Evolutionary conservation across 2,888 invertebrate species (phyloP).

Genomic region (Lepas anatifera): DNA sequence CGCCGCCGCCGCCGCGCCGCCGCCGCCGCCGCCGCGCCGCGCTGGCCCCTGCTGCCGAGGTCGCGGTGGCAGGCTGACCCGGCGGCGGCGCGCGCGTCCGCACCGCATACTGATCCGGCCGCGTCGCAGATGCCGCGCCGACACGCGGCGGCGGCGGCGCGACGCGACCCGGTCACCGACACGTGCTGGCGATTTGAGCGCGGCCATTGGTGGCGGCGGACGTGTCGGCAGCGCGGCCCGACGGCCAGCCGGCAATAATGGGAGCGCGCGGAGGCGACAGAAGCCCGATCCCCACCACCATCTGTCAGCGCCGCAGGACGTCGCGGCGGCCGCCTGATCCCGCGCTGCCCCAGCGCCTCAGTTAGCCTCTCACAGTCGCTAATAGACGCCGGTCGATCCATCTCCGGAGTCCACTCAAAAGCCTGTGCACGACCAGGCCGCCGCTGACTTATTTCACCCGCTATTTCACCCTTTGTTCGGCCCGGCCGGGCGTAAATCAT

Average conservation of each 20-base stretch:
- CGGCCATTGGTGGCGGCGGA: too few species aligned
- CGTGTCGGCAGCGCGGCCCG: too few species aligned
- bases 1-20: too few species aligned
- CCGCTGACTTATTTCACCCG: not conserved
- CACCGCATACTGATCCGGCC: not conserved
- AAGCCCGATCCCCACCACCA: not conserved
- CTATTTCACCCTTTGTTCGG: conserved; percentile 10
- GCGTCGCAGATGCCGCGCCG: too few species aligned
- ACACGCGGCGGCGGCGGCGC: too few species aligned
- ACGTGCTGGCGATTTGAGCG: too few species aligned
- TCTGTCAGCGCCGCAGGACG: not conserved
- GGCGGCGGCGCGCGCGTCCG: not conserved
- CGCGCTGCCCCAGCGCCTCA: not conserved
- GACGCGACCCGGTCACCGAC: too few species aligned
- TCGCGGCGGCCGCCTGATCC: not conserved
- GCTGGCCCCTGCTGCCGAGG: not conserved
- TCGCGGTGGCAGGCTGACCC: not conserved
- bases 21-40: not conserved
- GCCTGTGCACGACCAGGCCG: not conserved
- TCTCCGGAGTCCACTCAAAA: not conserved
- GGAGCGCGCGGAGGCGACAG: too few species aligned
- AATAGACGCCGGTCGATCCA: not conserved
- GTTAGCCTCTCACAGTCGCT: not conserved
- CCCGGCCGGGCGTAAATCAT: not conserved
- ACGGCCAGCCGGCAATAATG: too few species aligned